phyloP scores from a whole-genome alignment of 2,797 vertebrate species.

The Oreonectes daqikongensis region DNA sequence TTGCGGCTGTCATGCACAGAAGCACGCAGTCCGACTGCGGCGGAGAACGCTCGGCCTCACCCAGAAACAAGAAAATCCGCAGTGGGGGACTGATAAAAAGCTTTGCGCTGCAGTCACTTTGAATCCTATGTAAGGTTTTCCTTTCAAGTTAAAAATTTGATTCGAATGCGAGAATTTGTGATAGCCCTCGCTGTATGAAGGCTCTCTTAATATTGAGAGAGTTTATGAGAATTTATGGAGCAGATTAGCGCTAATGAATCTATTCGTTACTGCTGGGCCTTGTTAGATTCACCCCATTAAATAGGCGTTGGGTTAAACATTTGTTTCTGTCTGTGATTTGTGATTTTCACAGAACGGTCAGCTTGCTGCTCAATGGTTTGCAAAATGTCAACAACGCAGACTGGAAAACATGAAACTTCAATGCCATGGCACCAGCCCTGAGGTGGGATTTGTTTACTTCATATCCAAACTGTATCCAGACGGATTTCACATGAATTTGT shows the following conservation, averaged over 20 bases:
- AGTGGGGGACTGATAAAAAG: slow-evolving; percentile 69
- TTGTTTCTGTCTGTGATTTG: slow-evolving; percentile 13
- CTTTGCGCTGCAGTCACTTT: slow-evolving; percentile 62
- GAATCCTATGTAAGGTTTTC: not conserved
- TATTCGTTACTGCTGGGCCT: slow-evolving; percentile 20
- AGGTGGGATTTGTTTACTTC: slow-evolving; percentile 18
- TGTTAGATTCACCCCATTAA: slow-evolving; percentile 46
- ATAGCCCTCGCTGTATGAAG: not conserved
- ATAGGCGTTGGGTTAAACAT: slow-evolving; percentile 15
- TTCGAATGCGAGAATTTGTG: not conserved
- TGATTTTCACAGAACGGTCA: slow-evolving; percentile 32
- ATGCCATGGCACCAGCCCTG: slow-evolving; percentile 4
- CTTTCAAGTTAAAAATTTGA: not conserved
- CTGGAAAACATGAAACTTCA: slow-evolving; percentile 17
- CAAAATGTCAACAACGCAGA: slow-evolving; percentile 44
- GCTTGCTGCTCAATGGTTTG: slow-evolving; percentile 48
- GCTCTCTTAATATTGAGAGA: not conserved
- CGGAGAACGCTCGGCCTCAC: slow-evolving; percentile 55
- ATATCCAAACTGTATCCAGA: not conserved
- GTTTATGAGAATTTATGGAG: slow-evolving; percentile 28
- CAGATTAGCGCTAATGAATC: slow-evolving; percentile 25
- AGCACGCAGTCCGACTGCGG: slow-evolving; percentile 69
- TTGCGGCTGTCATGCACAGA: slow-evolving; percentile 66
- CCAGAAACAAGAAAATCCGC: slow-evolving; percentile 10
- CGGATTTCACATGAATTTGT: too few relatives aligned